Evolutionary conservation across 2,888 invertebrate species (phyloP).

Genomic region (Scaeva pyrastri): DNA sequence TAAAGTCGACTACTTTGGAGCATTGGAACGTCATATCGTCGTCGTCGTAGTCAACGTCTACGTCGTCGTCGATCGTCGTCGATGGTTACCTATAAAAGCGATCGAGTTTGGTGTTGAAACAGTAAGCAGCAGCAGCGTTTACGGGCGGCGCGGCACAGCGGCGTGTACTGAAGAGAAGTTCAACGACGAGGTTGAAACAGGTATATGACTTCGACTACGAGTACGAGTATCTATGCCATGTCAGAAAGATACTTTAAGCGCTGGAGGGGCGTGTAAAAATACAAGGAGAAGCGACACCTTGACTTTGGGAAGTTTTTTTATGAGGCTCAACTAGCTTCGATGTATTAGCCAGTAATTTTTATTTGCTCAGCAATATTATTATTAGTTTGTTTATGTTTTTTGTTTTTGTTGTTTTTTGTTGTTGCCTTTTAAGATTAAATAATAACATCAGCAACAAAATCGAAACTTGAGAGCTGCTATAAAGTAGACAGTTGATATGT

Average conservation of each 20-base stretch:
- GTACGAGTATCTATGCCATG: slow-evolving; percentile 39
- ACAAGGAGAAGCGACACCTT: slow-evolving; percentile 74
- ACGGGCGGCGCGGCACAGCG: not conserved
- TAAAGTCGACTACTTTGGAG: not conserved
- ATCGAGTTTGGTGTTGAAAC: slow-evolving; percentile 59
- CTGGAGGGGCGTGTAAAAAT: slow-evolving; percentile 74
- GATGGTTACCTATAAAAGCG: not conserved
- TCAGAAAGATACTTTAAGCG: slow-evolving; percentile 63
- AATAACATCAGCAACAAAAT: slow-evolving; percentile 22
- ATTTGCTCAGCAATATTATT: slow-evolving; percentile 54
- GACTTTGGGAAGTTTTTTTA: slow-evolving; percentile 63
- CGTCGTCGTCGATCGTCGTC: slow-evolving; percentile 6
- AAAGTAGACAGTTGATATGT: not conserved
- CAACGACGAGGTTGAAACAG: slow-evolving; percentile 55
- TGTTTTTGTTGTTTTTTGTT: no score
- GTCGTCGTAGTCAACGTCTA: not conserved
- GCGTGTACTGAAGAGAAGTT: slow-evolving; percentile 35
- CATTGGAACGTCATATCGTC: not conserved
- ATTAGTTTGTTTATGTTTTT: slow-evolving; percentile 3
- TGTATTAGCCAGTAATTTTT: slow-evolving; percentile 49
- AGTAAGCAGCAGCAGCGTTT: slow-evolving; percentile 47
- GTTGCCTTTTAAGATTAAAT: slow-evolving; percentile 32
- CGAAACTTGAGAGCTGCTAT: slow-evolving; percentile 17
- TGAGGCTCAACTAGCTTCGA: slow-evolving; percentile 53
- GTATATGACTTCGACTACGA: no score